Evolutionary conservation across 2,797 vertebrate species (phyloP), one percentile per base, ranked within the genome.

Genomic region (Pagetopsis macropterus): DNA sequence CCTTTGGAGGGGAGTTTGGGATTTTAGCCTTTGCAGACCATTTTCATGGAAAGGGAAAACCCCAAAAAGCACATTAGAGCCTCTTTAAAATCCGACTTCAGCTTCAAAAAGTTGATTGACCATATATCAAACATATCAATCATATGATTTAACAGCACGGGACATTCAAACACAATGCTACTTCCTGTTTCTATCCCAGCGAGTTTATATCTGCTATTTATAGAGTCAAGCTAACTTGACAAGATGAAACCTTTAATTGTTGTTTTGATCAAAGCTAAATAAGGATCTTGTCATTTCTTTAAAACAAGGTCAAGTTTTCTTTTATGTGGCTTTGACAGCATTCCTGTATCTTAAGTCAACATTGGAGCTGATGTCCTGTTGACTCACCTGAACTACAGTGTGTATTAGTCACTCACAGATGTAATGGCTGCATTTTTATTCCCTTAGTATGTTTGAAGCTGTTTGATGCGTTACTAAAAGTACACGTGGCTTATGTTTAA

Each of bases 371-470:
- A 45, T 27, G 9, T n/a, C 3, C 52, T 17, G 57, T 37, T 75
- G 78, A 87, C 75, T 83, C 81, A 59, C 21, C 4, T 43, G 37
- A 31, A 16, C 74, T 33, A 19, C 41, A 21, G 50, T 45, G 4
- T 69, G 56, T 69, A 48, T 84, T 52, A 63, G 46, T 72, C 63
- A 67, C 55, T n/a, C 33, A 8, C 33, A 37, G 33, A 37, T 37
- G 66, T 70, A 46, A 23, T 11, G 31, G 19, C 31, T 7, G 60
- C 37, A 5, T 31, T 5, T 54, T 68, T 19, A 27, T 19, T 56
- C 51, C n/a, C 31, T 51, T 15, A n/a, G 58, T 43, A 3, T 4
- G n/a, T 60, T 27, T 27, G 21, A 68, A 70, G 45, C 45, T 27
- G 14, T 37, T 37, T 37, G 33, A 3, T n/a, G 33, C 17, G 14